Evolutionary conservation across 2,888 invertebrate genomes (phyloP).

Genomic region (Steinernema scapterisci): DNA sequence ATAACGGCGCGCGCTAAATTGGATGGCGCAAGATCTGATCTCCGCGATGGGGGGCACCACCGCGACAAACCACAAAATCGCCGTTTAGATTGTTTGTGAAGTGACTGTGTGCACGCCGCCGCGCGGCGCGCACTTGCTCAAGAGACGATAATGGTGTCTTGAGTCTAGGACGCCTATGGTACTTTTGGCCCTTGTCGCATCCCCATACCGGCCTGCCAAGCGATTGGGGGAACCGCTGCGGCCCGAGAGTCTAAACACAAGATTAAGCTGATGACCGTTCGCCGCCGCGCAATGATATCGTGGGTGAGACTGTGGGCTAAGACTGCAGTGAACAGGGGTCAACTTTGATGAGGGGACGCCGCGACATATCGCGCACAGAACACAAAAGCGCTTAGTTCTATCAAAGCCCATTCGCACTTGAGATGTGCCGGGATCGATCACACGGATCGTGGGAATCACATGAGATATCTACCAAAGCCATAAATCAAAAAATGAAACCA

Average conservation of each 20-base stretch:
- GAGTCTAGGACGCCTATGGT: constrained; percentile 1
- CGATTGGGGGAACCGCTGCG: not conserved
- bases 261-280: constrained; percentile 8
- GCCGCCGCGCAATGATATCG: not conserved
- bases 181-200: not conserved
- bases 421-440: no score
- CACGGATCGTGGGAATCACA: no score
- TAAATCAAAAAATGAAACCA: no score
- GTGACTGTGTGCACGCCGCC: constrained; percentile 11
- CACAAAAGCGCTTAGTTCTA: no score
- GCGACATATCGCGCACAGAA: no score
- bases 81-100: constrained; percentile 27
- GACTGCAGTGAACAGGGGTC: no score
- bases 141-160: no score
- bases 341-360: no score
- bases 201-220: not conserved
- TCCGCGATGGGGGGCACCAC: not conserved
- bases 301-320: no score
- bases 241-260: not conserved
- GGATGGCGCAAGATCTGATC: not conserved
- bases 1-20: not conserved
- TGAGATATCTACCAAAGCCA: no score
- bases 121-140: no score
- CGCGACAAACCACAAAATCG: not conserved
- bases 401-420: no score